Evolutionary conservation across 2,888 invertebrate species (phyloP), one percentile per base, ranked within the genome.

Genomic region (Tethea ocularis): DNA sequence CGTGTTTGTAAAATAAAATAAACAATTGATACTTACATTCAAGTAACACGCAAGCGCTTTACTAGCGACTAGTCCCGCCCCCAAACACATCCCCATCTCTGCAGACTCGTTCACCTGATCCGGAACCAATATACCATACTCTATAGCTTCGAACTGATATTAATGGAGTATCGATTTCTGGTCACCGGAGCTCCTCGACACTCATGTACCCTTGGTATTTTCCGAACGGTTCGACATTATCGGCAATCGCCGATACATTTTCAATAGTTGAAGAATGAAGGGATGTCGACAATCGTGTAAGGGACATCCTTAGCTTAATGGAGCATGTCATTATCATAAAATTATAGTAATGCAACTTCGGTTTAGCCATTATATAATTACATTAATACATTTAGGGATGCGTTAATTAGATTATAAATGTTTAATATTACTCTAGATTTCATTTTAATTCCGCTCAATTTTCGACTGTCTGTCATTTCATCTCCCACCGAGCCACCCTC

Each of bases 141-240:
- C 79, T 88, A 88, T 87, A 88, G 82, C 86, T 87, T 89, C 78
- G 83, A 83, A 87, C 75, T 75, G 74, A 77, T 87, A 90, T 92
- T 87, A 89, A 84, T 86, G 89, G 88, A 79, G 76, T 91, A 93
- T 93, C 84, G 93, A 93, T 93, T 92, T 89, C 91, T 90, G 88
- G 87, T 92, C 88, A 90, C 67, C 61, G 61, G 63, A 81, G 74
- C 90, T 89, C 81, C 89, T 86, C 70, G 56, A 54, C 61, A 71
- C 70, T 82, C 74, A 88, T 93, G 93, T 60, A 76, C 83, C 80
- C 93, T 90, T 93, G 80, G 93, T 92, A 83, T 80, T 93, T 93
- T 93, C 92, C 92, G 91, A 93, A 93, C 90, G 84, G 86, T 86
- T 91, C 91, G 89, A 91, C 90, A 93, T 91, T 93, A 93, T 93